phyloP scores from a whole-genome alignment of 2,113 vertebrate species.

The Ranitomeya imitator region DNA sequence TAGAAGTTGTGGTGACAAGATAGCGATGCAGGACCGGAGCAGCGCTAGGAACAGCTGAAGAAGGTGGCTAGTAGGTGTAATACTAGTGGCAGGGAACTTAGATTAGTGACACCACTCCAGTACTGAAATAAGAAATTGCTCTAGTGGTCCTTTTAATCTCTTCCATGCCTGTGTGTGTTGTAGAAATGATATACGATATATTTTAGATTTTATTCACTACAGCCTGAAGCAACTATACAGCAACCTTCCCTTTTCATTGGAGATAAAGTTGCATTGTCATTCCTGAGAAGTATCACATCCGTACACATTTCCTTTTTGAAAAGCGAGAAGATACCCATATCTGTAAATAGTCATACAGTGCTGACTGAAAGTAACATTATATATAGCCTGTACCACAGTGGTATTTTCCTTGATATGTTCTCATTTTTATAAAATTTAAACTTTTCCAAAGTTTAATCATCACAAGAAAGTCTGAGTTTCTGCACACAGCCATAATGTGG shows the following conservation, averaged over 20 bases:
- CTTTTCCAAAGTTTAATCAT: background rate
- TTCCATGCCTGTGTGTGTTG: background rate
- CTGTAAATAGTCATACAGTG: constrained; percentile 1
- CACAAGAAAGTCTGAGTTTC: background rate
- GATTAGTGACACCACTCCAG: too few species aligned
- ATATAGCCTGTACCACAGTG: background rate
- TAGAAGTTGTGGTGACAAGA: too few species aligned
- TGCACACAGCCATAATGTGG: background rate
- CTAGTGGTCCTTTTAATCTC: too few species aligned
- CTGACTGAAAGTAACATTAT: background rate
- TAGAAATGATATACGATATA: background rate
- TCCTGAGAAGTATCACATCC: constrained; percentile 6
- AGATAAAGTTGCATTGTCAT: background rate
- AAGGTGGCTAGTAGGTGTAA: too few species aligned
- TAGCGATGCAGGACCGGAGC: too few species aligned
- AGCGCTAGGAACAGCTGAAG: too few species aligned
- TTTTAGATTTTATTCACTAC: background rate
- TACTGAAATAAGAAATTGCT: too few species aligned
- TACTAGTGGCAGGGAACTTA: too few species aligned
- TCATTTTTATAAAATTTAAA: background rate
- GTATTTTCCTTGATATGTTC: background rate
- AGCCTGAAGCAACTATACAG: background rate
- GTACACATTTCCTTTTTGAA: constrained; percentile 25
- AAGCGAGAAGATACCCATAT: background rate
- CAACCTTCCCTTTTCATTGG: background rate